Percentiles rank a stretch among this genome's conserved stretches.
Evolutionary conservation across 2,888 invertebrate genomes (phyloP).

Genomic region (Parnassius mnemosyne): DNA sequence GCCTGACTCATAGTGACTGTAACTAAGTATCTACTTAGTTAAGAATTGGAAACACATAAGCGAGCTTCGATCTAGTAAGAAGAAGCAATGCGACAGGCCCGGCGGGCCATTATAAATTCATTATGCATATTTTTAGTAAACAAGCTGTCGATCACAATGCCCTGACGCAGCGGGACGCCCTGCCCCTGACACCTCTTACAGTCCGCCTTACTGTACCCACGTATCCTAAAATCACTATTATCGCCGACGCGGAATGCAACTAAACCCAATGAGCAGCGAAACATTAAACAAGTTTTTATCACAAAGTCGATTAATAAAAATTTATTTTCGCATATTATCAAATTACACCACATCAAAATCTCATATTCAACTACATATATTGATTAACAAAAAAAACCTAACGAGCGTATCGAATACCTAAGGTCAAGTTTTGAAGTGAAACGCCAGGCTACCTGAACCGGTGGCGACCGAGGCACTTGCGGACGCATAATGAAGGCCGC

Average conservation of each 20-base stretch:
- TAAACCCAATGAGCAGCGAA: constrained; percentile 39
- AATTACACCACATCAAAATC: constrained; percentile 71
- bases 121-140: constrained; percentile 81
- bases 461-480: constrained; percentile 64
- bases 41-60: constrained; percentile 30
- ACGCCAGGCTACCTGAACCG: constrained; percentile 73
- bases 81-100: constrained; percentile 52
- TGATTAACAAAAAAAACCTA: constrained; percentile 64
- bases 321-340: constrained; percentile 68
- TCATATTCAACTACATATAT: constrained; percentile 64
- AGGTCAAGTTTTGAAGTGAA: constrained; percentile 71
- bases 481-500: constrained; percentile 74
- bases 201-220: constrained; percentile 49
- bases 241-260: constrained; percentile 35
- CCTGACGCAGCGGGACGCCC: constrained; percentile 66
- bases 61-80: constrained; percentile 41
- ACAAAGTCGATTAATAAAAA: constrained; percentile 50
- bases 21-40: neutral
- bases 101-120: constrained; percentile 76
- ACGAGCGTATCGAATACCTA: constrained; percentile 74
- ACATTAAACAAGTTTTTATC: constrained; percentile 60
- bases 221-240: constrained; percentile 58
- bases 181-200: constrained; percentile 66
- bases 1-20: no score
- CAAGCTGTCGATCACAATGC: constrained; percentile 80